phyloP scores from a whole-genome alignment of 2,797 vertebrate genomes.

The Leuciscus waleckii region DNA sequence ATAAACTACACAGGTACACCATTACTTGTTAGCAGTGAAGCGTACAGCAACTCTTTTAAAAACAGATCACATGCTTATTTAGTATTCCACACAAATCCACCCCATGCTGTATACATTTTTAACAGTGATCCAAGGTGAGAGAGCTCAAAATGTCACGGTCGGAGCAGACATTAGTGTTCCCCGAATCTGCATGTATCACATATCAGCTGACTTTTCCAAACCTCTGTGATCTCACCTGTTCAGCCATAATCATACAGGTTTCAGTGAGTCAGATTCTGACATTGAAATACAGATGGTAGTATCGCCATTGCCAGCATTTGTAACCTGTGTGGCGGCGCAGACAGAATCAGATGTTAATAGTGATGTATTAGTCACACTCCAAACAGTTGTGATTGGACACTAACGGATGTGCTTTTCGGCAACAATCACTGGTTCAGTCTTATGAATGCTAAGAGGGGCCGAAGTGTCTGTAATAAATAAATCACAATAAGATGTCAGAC shows the following conservation, averaged over 20 bases:
- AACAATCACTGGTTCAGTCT: conserved; percentile 32
- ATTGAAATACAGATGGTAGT: conserved; percentile 34
- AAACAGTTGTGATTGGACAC: conserved; percentile 52
- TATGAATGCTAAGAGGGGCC: conserved; percentile 45
- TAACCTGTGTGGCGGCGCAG: conserved; percentile 35
- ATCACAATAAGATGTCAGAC: conserved; percentile 33
- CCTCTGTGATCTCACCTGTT: conserved; percentile 16
- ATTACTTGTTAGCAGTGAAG: not conserved
- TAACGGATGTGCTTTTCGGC: conserved; percentile 49
- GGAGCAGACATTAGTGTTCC: conserved; percentile 9
- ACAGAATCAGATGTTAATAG: conserved; percentile 49
- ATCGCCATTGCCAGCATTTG: conserved; percentile 37
- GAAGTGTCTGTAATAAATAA: conserved; percentile 40
- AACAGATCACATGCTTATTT: conserved; percentile 54
- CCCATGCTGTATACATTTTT: conserved; percentile 64
- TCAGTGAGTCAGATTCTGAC: not conserved
- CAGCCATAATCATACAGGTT: conserved; percentile 6
- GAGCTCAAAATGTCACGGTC: conserved; percentile 31
- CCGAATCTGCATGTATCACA: conserved; percentile 8
- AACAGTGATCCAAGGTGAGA: conserved; percentile 48
- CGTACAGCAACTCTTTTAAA: conserved; percentile 62
- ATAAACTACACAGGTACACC: not conserved
- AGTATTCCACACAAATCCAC: conserved; percentile 50
- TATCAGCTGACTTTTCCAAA: not conserved
- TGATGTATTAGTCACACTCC: conserved; percentile 56